phyloP scores from a whole-genome alignment of 2,797 vertebrate species.

The Lagocephalus sceleratus region DNA sequence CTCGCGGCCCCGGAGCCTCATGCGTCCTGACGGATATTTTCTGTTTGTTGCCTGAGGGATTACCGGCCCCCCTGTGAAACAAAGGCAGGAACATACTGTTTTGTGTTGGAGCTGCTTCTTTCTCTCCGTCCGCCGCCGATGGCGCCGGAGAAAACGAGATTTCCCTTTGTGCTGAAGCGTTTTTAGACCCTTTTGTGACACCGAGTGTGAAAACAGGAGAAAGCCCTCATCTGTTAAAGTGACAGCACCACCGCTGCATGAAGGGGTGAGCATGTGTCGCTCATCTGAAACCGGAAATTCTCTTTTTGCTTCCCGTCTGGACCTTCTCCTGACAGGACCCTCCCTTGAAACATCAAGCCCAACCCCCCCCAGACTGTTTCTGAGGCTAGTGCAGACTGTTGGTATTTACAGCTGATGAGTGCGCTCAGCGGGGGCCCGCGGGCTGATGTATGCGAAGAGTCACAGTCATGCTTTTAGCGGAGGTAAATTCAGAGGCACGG shows the following conservation, averaged over 20 bases:
- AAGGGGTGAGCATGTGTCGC: slow-evolving; percentile 23
- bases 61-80: slow-evolving; percentile 44
- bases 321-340: slow-evolving; percentile 50
- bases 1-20: slow-evolving; percentile 62
- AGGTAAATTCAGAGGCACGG: slow-evolving; percentile 51
- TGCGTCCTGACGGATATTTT: slow-evolving; percentile 68
- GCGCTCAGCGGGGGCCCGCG: slow-evolving; percentile 56
- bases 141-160: background rate
- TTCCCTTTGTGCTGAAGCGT: slow-evolving; percentile 33
- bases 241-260: too few species aligned
- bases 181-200: slow-evolving; percentile 18
- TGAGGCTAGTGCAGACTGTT: slow-evolving; percentile 55
- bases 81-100: slow-evolving; percentile 73
- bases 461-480: slow-evolving; percentile 65
- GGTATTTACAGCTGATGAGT: slow-evolving; percentile 77
- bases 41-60: slow-evolving; percentile 78
- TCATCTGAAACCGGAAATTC: too few species aligned
- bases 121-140: slow-evolving; percentile 38
- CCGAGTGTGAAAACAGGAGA: background rate
- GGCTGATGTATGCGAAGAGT: slow-evolving; percentile 61
- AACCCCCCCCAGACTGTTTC: slow-evolving; percentile 31
- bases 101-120: slow-evolving; percentile 61
- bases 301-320: slow-evolving; percentile 8
- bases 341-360: slow-evolving; percentile 30
- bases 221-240: too few species aligned